A percentile compares a stretch with the other conserved stretches of the same genome.
Evolutionary conservation across 2,888 invertebrate species (phyloP).

Genomic region (Tachystola acroxantha): DNA sequence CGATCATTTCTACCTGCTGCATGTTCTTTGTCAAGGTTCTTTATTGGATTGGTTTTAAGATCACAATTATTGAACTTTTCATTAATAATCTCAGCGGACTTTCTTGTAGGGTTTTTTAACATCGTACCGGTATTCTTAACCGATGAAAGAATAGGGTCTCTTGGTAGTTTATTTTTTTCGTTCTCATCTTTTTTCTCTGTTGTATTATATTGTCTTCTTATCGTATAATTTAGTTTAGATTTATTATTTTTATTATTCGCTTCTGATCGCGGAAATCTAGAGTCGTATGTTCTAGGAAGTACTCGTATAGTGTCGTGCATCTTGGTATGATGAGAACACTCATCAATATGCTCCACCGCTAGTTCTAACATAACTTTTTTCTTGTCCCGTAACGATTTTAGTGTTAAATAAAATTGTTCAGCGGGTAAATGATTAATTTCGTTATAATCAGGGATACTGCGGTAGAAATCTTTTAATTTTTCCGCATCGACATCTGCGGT

Average conservation of each 20-base stretch:
- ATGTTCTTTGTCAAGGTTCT: conserved; percentile 34
- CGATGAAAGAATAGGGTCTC: conserved; percentile 6
- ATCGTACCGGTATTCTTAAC: conserved; percentile 26
- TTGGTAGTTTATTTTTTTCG: conserved; percentile 11
- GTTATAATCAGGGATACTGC: conserved; percentile 88
- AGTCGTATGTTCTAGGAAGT: conserved; percentile 24
- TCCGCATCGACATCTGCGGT: conserved; percentile 66
- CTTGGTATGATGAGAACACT: conserved; percentile 31
- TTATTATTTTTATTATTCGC: conserved; percentile 20
- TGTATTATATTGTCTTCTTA: conserved; percentile 27
- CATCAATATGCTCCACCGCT: conserved; percentile 50
- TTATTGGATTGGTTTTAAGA: conserved; percentile 30
- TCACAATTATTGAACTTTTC: conserved; percentile 25
- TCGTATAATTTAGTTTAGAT: conserved; percentile 16
- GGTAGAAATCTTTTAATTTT: conserved; percentile 84
- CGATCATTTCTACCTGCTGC: conserved; percentile 33
- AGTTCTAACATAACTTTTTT: conserved; percentile 73
- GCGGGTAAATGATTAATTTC: conserved; percentile 87
- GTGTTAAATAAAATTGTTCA: conserved; percentile 85
- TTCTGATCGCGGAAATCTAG: conserved; percentile 11
- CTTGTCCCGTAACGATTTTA: conserved; percentile 82
- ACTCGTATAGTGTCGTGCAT: conserved; percentile 20
- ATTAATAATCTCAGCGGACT: conserved; percentile 14
- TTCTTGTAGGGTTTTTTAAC: conserved; percentile 31
- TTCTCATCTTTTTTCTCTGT: conserved; percentile 20